These are phyloP conservation scores for Ditylenchus dipsaci DNA, from an alignment of 1,140 invertebrate genomes.

Conservation along the genomic window DNA sequence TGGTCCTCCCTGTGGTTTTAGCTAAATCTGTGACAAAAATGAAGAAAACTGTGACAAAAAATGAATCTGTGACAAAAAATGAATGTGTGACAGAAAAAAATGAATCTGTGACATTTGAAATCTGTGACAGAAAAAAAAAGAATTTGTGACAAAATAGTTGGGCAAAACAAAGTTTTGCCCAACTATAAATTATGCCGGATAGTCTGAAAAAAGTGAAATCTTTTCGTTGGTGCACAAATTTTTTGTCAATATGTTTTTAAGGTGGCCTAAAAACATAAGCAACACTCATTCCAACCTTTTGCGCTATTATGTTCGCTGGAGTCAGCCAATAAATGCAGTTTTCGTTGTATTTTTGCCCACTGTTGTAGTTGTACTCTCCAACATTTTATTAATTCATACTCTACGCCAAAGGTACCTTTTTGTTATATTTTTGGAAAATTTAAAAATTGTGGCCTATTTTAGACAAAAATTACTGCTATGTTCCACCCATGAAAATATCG, in stretches of 20 bases:
- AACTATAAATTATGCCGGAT: too few species aligned
- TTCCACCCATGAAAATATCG: not conserved
- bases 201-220: too few species aligned
- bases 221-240: too few species aligned
- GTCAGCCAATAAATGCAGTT: slow-evolving; percentile 19
- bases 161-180: too few species aligned
- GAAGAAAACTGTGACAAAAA: too few species aligned
- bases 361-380: slow-evolving; percentile 18
- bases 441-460: not conserved
- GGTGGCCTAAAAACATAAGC: slow-evolving; percentile 1
- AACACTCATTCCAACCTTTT: slow-evolving; percentile 10
- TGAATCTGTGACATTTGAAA: too few species aligned
- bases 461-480: slow-evolving; percentile 1
- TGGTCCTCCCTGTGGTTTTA: too few species aligned
- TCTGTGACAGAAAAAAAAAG: too few species aligned
- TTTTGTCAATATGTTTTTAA: not conserved
- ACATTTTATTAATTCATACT: slow-evolving; percentile 13
- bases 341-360: slow-evolving; percentile 29
- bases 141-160: too few species aligned
- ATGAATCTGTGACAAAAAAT: too few species aligned
- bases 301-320: slow-evolving; percentile 8
- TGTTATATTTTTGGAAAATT: slow-evolving; percentile 9
- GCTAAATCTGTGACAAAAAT: too few species aligned
- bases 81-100: too few species aligned
- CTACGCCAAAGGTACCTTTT: slow-evolving; percentile 6